Base-by-base conservation (phyloP, 2,888 invertebrate species). In the Agrochola lychnidis region DNA sequence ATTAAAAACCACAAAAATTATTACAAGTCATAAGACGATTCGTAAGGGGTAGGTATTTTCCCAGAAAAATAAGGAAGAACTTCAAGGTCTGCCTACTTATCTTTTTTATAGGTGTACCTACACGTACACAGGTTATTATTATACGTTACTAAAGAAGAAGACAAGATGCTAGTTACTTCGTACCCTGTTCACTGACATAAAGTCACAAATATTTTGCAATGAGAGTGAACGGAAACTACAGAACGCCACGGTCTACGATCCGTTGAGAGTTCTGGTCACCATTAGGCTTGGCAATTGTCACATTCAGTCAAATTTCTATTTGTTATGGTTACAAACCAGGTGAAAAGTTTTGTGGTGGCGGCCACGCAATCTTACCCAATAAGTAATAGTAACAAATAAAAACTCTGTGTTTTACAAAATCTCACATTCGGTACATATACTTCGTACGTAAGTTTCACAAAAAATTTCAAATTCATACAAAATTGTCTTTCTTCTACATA, bases 331-430 rank as follows among this genome's bases (percentile, higher is more conserved):
- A 91, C 79, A 80, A 89, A 90, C 83, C 78, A 77, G 87, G 87
- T 90, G 76, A 92, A 92, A 92, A 91, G 92, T 90, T 91, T 94
- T 92, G 94, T 94, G 94, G 92, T 96, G 96, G 96, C 96, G 96
- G 96, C 94, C 95, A 95, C 95, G 91, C 91, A 93, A 91, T 90
- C 88, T 82, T 83, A 79, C 79, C 89, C 85, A 84, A 84, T 83
- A 89, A 42, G 42, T 95, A 94, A 92, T 90, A 91, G 90, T 93
- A 90, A 87, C 82, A 87, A 84, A 88, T 81, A 87, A 81, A 82
- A 76, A 66, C 70, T 61, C 25, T 25, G 3, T 40, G 36, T 25
- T 66, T 40, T 48, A 30, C 22, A 42, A 73, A 56, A 57, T 53
- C 62, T 48, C 56, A 48, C 66, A 62, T 42, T 68, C 14, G 6